Conservation (phyloP, 2,113 vertebrate genomes). For the Periophthalmodon schlosseri region DNA sequence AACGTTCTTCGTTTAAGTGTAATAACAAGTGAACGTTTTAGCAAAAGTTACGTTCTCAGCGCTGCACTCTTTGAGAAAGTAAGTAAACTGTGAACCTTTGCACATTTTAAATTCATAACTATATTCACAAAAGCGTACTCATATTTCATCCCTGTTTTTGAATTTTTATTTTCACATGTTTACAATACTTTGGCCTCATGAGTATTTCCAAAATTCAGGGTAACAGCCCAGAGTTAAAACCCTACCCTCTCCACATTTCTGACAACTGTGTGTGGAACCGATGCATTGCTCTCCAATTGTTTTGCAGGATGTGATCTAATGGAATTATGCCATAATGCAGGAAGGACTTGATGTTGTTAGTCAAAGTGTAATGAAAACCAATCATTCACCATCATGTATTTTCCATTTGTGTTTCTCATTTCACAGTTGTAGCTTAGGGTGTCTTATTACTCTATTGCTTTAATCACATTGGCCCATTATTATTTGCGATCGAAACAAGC, state of each 20-base stretch:
- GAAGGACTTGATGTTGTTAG: conserved; percentile 9
- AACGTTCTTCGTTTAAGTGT: too few relatives aligned
- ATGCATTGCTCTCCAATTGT: conserved; percentile 11
- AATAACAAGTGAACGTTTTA: too few relatives aligned
- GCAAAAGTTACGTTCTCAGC: too few relatives aligned
- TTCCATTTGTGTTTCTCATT: background rate
- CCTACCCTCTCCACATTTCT: background rate
- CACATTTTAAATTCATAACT: background rate
- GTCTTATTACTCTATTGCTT: background rate
- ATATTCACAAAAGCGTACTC: too few relatives aligned
- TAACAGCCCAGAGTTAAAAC: background rate
- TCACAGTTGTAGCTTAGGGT: background rate
- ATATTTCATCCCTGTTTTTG: background rate
- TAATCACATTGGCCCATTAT: background rate
- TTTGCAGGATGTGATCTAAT: conserved; percentile 22
- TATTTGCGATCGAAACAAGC: background rate
- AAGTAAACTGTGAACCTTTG: background rate
- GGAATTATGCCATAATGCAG: conserved; percentile 9
- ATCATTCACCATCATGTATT: background rate
- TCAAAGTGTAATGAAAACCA: background rate
- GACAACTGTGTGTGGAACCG: background rate
- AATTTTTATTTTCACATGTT: background rate
- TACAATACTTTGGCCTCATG: background rate
- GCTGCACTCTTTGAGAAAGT: background rate
- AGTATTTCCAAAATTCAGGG: background rate